A percentile compares a stretch with the other conserved stretches of the same genome.
Conservation (phyloP, 2,797 vertebrate species). For the Cirrhinus mrigala region DNA sequence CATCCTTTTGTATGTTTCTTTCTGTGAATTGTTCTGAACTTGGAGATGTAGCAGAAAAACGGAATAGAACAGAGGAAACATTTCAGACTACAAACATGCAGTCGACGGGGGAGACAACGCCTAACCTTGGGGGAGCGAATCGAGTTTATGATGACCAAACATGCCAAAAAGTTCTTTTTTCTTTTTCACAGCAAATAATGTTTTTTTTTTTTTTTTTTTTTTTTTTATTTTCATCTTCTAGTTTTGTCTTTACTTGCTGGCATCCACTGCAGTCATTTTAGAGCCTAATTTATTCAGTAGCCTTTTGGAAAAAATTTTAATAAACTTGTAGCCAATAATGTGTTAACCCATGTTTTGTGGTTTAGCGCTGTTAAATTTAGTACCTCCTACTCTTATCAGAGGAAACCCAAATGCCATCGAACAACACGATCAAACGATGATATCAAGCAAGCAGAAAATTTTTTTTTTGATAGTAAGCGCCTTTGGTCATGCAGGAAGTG, state of each 20-base stretch:
- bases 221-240: neutral
- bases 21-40: slow-evolving; percentile 37
- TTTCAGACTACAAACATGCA: neutral
- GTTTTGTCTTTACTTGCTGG: too few relatives aligned
- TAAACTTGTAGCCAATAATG: neutral
- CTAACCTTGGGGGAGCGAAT: too few relatives aligned
- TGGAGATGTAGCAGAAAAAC: slow-evolving; percentile 9
- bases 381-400: neutral
- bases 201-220: neutral
- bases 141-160: neutral
- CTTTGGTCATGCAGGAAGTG: neutral
- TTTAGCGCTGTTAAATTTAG: too few relatives aligned
- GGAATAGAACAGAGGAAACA: neutral
- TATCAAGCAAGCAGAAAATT: neutral
- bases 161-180: neutral
- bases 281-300: neutral
- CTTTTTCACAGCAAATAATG: neutral
- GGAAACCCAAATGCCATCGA: neutral
- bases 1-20: slow-evolving; percentile 35
- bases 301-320: neutral
- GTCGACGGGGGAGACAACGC: too few relatives aligned
- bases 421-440: neutral
- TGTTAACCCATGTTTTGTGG: neutral
- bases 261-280: too few relatives aligned
- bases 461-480: neutral